Base-by-base conservation (phyloP, 1,140 invertebrate genomes). In the Papilio machaon region DNA sequence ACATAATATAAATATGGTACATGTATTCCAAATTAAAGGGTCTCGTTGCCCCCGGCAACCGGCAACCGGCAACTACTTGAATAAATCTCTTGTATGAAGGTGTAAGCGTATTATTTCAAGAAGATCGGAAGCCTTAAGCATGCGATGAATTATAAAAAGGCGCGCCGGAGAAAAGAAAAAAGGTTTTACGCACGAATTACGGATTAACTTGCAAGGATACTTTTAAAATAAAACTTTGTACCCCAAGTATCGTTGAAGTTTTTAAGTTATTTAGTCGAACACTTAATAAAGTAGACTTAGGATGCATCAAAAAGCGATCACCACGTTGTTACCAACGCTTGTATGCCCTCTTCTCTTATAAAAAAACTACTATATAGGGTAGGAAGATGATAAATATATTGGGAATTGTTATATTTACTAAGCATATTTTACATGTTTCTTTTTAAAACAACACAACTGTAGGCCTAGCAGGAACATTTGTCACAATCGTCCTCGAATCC, bases 81-180 rank as follows among this genome's bases (percentile, higher is more conserved):
- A 70, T 70, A 70, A 35, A 70, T 70, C 64, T 70, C 30, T 35
- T 70, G 30, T 70, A 70, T 13, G 60, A 70, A 70, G 64, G 64
- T 70, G 64, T 35, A 70, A 70, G 23, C 30, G 64, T 70, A 70
- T 70, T 70, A 70, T 70, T 70, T 70, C 64, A 70, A 64, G 23
- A 19, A 70, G 64, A 70, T 70, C 23, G 64, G 30, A 35, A 35
- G 23, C 64, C 30, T 70, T 70, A 70, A 70, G 64, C 64, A 38
- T 70, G 64, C 23, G 23, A 70, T 70, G 64, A 70, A 70, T 70
- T 70, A 70, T 70, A 70, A 70, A 38, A 35, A 30, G 64, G 30
- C 64, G 38, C 30, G 60, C 19, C 60, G 60, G 30, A 64, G 58
- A 64, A n/a, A 67, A 54, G 52, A 35, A 67, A 67, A 70, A 35